Evolutionary conservation across 2,888 invertebrate species (phyloP), one percentile per base, ranked within the genome.

Genomic region (Antheraea yamamai): DNA sequence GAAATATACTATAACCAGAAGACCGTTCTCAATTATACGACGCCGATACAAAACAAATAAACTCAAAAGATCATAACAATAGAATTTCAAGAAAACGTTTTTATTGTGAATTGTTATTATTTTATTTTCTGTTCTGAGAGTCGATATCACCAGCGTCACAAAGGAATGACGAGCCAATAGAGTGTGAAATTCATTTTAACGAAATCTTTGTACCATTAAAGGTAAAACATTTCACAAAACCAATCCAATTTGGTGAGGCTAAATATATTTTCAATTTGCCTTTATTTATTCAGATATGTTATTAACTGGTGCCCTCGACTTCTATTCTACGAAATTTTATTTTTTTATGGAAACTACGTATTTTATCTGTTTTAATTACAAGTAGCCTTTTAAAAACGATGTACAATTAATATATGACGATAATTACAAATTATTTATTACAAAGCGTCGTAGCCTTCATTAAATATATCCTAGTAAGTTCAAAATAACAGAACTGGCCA

Each of bases 141-240:
- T 70, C 30, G 12, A 23, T 51, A 73, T 26, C 64, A 16, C 64
- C 26, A 55, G 4, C 35, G 3, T 14, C 55, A 74, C 74, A 74
- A 70, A 52, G 70, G 70, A 52, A 23, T 0, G 35, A 6, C 1
- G 35, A 6, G 1, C 52, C 23, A 35, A 52, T 51, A 47, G 55
- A 70, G 55, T 70, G 74, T 70, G 55, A 74, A 75, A 75, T 77
- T 74, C 70, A 78, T 78, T 79, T 78, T 71, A 81, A 72, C 74
- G 71, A 79, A 74, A 76, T 75, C 70, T 75, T 73, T 78, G 81
- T 82, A 81, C 81, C 76, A 74, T 52, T 80, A 78, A 78, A 74
- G 73, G 73, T 76, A 16, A 52, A 74, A 39, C 55, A 70, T 74
- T 64, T 47, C 39, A 12, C 26, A 55, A 74, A n/a, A 26, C n/a